These are phyloP conservation scores for Subanguina moxae DNA, from an alignment of 1,140 invertebrate species.

Conservation along the genomic window DNA sequence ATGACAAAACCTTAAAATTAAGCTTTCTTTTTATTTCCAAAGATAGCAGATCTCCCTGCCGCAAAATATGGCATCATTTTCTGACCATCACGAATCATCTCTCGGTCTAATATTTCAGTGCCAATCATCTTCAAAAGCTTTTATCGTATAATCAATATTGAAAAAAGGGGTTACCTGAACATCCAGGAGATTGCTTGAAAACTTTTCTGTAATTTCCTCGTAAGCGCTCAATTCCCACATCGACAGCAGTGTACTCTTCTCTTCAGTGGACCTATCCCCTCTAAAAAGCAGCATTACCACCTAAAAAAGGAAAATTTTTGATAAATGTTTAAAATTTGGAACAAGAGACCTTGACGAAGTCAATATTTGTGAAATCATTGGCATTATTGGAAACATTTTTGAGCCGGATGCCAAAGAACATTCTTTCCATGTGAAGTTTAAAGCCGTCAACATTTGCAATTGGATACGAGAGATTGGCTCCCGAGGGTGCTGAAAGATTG, in stretches of 20 bases:
- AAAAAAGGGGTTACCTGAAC: conserved; percentile 22
- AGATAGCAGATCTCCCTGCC: conserved; percentile 17
- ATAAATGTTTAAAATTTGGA: background rate
- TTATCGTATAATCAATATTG: background rate
- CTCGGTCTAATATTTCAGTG: conserved; percentile 53
- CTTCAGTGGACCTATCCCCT: conserved; percentile 35
- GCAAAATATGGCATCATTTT: conserved; percentile 52
- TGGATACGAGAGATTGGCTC: conserved; percentile 39
- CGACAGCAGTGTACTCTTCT: conserved; percentile 27
- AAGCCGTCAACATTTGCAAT: conserved; percentile 46
- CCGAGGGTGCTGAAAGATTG: background rate
- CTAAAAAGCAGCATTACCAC: conserved; percentile 51
- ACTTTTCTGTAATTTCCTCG: conserved; percentile 38
- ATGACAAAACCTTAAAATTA: conserved; percentile 35
- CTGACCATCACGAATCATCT: conserved; percentile 55
- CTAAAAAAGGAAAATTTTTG: conserved; percentile 17
- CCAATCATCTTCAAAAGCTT: conserved; percentile 36
- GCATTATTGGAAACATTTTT: conserved; percentile 8
- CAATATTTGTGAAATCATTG: background rate
- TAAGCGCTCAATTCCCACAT: conserved; percentile 47
- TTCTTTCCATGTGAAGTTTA: conserved; percentile 51
- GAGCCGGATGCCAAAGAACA: conserved; percentile 47
- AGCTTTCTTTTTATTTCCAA: conserved; percentile 6
- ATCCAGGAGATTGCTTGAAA: conserved; percentile 35
- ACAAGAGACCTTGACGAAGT: conserved; percentile 20